Base-by-base conservation (phyloP, 2,113 vertebrate species). In the Acrocephalus arundinaceus region DNA sequence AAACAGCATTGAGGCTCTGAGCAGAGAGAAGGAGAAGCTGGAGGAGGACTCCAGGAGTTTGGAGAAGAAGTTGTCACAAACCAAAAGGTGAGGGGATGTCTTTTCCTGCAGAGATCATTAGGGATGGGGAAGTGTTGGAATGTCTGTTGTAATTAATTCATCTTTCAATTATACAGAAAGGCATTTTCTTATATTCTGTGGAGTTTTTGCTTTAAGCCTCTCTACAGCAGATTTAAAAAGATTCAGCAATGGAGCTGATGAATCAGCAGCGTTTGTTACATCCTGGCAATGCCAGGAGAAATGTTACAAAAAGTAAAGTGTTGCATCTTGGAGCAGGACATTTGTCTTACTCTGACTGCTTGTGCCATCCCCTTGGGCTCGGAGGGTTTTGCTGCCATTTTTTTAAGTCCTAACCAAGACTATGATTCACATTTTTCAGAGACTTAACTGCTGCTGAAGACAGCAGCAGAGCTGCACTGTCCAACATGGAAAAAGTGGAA, bases 1-100 rank as follows among this genome's bases (percentile, higher is more conserved):
- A 17, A 96, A 81, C 4, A 90, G 27, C 46, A 62, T 98, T 1
- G 73, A 98, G 43, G 67, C 96, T 35, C 62, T 98, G 92, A 93
- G 10, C 71, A 94, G 77, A 21, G 97, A 98, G 57, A 98, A 98
- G 94, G 95, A 96, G 49, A 95, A 92, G 49, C 97, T 98, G 11
- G 89, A 98, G 67, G 98, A 97, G 6, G 94, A 97, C 41, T 98
- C 97, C 72, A 96, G 91, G 45, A 92, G 49, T 46, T 71, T 98
- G 96, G 98, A 98, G 85, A 94, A 96, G 67, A 98, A 96, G 62
- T 58, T 98, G 68, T 90, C 91, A 52, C 98, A 98, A 63, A 94
- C 97, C 33, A 98, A 97, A 93, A 98, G 97, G 98, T 99, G 77
- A 80, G 93, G 58, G 27, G 7, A 12, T 58, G 4, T 9, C 9